phyloP scores from a whole-genome alignment of 1,140 invertebrate species.

The Parapsyche elsis region DNA sequence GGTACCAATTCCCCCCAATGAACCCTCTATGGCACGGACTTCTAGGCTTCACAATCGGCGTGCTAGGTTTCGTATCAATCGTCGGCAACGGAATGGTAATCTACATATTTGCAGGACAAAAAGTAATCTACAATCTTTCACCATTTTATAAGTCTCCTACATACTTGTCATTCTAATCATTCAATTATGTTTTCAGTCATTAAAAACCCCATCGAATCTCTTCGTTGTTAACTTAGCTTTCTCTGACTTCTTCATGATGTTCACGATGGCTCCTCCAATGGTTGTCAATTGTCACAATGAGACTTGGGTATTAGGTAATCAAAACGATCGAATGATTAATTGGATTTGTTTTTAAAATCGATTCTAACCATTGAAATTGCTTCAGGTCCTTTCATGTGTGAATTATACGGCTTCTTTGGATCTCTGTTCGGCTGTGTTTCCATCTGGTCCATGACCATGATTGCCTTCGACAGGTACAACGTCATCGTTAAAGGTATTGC shows the following conservation, averaged over 20 bases:
- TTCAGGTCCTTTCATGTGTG: conserved; percentile 80
- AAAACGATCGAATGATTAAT: background rate
- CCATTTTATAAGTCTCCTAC: background rate
- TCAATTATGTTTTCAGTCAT: conserved; percentile 65
- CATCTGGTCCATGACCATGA: conserved; percentile 88
- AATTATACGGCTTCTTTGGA: conserved; percentile 83
- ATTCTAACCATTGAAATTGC: background rate
- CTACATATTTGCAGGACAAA: conserved; percentile 79
- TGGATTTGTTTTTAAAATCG: background rate
- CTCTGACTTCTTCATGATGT: conserved; percentile 91
- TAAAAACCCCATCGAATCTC: conserved; percentile 86
- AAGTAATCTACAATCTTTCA: conserved; percentile 56
- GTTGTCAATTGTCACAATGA: conserved; percentile 88
- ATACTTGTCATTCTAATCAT: background rate
- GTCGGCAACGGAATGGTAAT: conserved; percentile 87
- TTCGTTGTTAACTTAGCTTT: conserved; percentile 88
- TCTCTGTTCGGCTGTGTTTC: conserved; percentile 85
- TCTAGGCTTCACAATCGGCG: conserved; percentile 71
- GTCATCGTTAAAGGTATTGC: conserved; percentile 85
- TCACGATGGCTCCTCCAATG: conserved; percentile 84
- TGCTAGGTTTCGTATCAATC: conserved; percentile 75
- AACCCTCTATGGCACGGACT: conserved; percentile 75
- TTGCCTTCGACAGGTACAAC: conserved; percentile 87
- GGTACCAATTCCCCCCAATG: conserved; percentile 74
- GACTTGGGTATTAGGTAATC: conserved; percentile 83